Conservation (phyloP, 2,888 invertebrate species). For the Endotricha flammealis region DNA sequence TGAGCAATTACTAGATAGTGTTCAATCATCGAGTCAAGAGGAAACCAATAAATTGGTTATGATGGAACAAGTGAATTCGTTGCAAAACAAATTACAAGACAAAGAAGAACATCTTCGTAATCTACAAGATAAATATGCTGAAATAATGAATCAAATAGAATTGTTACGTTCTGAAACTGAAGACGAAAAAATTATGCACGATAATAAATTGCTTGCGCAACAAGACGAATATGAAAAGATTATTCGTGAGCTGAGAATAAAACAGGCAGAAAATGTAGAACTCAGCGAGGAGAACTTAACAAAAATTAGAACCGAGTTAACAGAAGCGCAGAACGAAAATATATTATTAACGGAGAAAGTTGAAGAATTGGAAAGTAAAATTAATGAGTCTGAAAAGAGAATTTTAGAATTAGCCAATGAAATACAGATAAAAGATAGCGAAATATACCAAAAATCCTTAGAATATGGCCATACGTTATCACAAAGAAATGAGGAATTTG, state of each 20-base stretch:
- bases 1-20: slow-evolving; percentile 62
- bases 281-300: slow-evolving; percentile 36
- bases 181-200: slow-evolving; percentile 62
- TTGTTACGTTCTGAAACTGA: slow-evolving; percentile 65
- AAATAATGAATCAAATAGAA: slow-evolving; percentile 57
- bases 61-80: slow-evolving; percentile 56
- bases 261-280: slow-evolving; percentile 34
- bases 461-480: slow-evolving; percentile 49
- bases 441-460: slow-evolving; percentile 60
- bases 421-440: slow-evolving; percentile 54
- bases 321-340: slow-evolving; percentile 34
- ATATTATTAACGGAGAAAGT: slow-evolving; percentile 40
- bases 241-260: slow-evolving; percentile 43
- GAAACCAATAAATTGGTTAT: slow-evolving; percentile 63
- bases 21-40: slow-evolving; percentile 66
- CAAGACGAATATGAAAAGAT: slow-evolving; percentile 68
- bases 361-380: slow-evolving; percentile 33
- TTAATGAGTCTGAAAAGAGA: slow-evolving; percentile 36
- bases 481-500: slow-evolving; percentile 63
- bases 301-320: slow-evolving; percentile 43
- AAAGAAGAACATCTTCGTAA: slow-evolving; percentile 60
- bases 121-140: slow-evolving; percentile 62
- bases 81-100: slow-evolving; percentile 64
- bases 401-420: slow-evolving; percentile 45
- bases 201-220: slow-evolving; percentile 59